phyloP scores from a whole-genome alignment of 2,888 invertebrate genomes.

The Thyatira batis region DNA sequence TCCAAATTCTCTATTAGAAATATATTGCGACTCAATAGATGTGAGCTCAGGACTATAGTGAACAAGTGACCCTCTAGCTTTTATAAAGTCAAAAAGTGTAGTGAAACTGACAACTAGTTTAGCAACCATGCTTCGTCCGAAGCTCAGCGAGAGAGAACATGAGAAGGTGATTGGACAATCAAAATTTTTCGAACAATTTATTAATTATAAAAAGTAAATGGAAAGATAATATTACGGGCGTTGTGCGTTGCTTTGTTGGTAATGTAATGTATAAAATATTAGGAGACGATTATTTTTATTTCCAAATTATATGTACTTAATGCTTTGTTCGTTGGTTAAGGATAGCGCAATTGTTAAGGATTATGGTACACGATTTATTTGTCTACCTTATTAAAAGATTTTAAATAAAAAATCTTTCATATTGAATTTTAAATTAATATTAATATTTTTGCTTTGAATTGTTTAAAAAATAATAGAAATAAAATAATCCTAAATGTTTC shows the following conservation, averaged over 20 bases:
- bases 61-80: conserved; percentile 53
- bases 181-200: conserved; percentile 63
- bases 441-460: background rate
- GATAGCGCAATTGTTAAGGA: conserved; percentile 67
- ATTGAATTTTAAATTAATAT: background rate
- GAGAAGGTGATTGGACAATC: conserved; percentile 76
- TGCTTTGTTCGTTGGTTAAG: conserved; percentile 67
- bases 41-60: conserved; percentile 51
- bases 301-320: conserved; percentile 60
- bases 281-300: conserved; percentile 43
- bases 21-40: conserved; percentile 49
- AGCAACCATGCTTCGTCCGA: conserved; percentile 54
- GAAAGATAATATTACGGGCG: conserved; percentile 55
- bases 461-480: background rate
- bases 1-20: conserved; percentile 34
- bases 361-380: conserved; percentile 59
- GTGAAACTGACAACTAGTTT: conserved; percentile 38
- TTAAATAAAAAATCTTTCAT: too few relatives aligned
- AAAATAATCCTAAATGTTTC: background rate
- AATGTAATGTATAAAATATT: conserved; percentile 57
- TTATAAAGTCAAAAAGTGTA: conserved; percentile 54
- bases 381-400: conserved; percentile 20
- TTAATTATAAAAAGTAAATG: conserved; percentile 44
- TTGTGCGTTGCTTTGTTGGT: conserved; percentile 75
- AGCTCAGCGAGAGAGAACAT: conserved; percentile 52